phyloP scores from a whole-genome alignment of 2,888 invertebrate genomes.

The Notocelia uddmanniana region DNA sequence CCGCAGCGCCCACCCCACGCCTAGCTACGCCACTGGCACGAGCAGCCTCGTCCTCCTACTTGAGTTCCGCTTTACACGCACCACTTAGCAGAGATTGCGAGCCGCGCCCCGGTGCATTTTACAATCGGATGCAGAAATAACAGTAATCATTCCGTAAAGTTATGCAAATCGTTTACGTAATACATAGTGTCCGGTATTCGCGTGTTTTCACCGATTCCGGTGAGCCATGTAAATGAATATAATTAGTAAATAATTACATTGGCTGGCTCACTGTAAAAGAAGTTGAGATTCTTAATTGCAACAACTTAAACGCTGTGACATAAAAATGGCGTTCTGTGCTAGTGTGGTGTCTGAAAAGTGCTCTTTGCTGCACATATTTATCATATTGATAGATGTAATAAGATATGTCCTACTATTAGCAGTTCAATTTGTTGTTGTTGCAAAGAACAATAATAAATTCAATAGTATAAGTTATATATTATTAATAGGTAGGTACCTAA shows the following conservation, averaged over 20 bases:
- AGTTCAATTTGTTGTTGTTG: background rate
- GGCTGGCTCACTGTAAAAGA: background rate
- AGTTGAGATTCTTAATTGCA: background rate
- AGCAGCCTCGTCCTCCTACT: background rate
- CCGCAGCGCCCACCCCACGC: too few relatives aligned
- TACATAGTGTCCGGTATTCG: background rate
- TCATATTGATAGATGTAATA: background rate
- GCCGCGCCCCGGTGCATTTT: slow-evolving; percentile 12
- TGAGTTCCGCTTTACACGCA: slow-evolving; percentile 1
- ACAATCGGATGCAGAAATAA: slow-evolving; percentile 30
- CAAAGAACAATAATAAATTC: background rate
- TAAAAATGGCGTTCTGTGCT: background rate
- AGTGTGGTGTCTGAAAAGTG: background rate
- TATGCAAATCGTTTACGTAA: slow-evolving; percentile 10
- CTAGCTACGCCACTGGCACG: too few relatives aligned
- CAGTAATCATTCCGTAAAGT: background rate
- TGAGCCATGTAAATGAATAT: background rate
- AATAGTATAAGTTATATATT: background rate
- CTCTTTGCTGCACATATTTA: background rate
- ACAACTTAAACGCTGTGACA: background rate
- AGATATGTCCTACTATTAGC: background rate
- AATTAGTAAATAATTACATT: background rate
- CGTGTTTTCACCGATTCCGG: background rate
- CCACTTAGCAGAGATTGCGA: slow-evolving; percentile 25
- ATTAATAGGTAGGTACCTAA: background rate